A percentile compares a stretch with the other conserved stretches of the same genome.
phyloP scores from a whole-genome alignment of 2,888 invertebrate species.

The Orthosia gothica region DNA sequence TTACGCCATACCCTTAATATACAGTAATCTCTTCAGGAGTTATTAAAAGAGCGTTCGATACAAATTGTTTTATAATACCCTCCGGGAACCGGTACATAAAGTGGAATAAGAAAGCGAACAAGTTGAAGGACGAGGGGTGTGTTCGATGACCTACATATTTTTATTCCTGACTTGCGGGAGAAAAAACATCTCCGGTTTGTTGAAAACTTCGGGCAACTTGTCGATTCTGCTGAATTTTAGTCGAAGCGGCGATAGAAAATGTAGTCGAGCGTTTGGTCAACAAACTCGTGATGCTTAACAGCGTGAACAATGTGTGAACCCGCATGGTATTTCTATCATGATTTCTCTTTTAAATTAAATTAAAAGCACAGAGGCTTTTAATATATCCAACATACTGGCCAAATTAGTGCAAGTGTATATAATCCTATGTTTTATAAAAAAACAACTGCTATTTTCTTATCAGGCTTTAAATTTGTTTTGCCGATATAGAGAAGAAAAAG shows the following conservation, averaged over 20 bases:
- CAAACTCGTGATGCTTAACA: not conserved
- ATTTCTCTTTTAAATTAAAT: too few species aligned
- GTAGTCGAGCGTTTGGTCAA: constrained; percentile 21
- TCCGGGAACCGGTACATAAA: constrained; percentile 36
- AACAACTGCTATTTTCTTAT: too few species aligned
- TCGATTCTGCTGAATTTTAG: constrained; percentile 14
- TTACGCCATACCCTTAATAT: constrained; percentile 57
- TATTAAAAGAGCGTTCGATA: constrained; percentile 68
- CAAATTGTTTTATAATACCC: constrained; percentile 68
- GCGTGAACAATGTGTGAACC: not conserved
- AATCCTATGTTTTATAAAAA: not conserved
- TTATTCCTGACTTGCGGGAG: constrained; percentile 23
- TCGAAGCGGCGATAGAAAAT: not conserved
- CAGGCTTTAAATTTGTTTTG: too few species aligned
- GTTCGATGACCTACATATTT: constrained; percentile 53
- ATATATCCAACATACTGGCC: too few species aligned
- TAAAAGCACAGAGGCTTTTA: not conserved
- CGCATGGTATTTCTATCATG: not conserved
- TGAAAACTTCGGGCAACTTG: constrained; percentile 28
- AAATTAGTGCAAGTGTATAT: not conserved
- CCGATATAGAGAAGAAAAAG: too few species aligned
- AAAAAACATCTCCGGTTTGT: constrained; percentile 29
- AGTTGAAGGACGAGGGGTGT: constrained; percentile 46
- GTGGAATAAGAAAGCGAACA: constrained; percentile 29
- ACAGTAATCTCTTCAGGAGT: constrained; percentile 59